Evolutionary conservation across 2,888 invertebrate species (phyloP).

Genomic region (Arctia plantaginis): DNA sequence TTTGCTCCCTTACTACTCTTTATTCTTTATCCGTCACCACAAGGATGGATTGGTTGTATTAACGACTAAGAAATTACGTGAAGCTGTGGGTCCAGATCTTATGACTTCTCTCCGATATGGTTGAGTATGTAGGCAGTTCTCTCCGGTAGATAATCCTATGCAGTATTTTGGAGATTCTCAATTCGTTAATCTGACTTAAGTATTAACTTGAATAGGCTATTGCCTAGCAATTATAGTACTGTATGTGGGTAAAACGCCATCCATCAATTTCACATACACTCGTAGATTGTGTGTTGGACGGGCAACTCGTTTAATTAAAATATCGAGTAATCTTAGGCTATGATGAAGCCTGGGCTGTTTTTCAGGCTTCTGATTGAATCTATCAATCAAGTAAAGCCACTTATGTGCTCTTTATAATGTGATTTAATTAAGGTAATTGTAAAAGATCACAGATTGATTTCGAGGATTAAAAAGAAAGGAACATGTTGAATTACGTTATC

Average conservation of each 20-base stretch:
- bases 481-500: background rate
- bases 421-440: background rate
- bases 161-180: too few relatives aligned
- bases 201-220: too few relatives aligned
- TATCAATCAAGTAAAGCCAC: constrained; percentile 3
- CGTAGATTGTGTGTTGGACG: background rate
- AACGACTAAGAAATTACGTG: background rate
- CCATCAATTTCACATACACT: background rate
- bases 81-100: background rate
- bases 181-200: too few relatives aligned
- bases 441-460: too few relatives aligned
- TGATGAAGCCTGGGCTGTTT: background rate
- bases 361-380: constrained; percentile 10
- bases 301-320: constrained; percentile 4
- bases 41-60: too few relatives aligned
- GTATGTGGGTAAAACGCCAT: background rate
- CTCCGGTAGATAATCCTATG: too few relatives aligned
- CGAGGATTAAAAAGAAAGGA: too few relatives aligned
- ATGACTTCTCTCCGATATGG: background rate
- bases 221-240: background rate
- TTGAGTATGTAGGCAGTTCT: too few relatives aligned
- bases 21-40: too few relatives aligned
- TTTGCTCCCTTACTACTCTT: too few relatives aligned
- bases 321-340: background rate
- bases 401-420: background rate